A percentile compares a stretch with the other conserved stretches of the same genome.
phyloP scores from a whole-genome alignment of 2,113 vertebrate species.

The Catharus fuscescens region DNA sequence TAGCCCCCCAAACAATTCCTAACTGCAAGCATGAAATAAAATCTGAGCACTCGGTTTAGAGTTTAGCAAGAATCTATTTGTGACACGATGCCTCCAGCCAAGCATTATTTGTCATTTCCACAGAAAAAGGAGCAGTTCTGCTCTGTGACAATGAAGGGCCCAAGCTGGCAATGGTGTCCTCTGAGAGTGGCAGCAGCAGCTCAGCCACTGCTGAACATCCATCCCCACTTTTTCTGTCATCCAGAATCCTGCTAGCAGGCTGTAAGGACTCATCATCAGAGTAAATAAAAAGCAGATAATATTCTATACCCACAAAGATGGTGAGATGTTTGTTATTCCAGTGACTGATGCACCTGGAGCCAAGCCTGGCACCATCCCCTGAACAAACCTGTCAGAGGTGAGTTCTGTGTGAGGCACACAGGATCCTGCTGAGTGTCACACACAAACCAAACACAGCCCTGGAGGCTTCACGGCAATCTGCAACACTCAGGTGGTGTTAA shows the following conservation, averaged over 20 bases:
- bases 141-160: not conserved
- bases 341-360: accelerated
- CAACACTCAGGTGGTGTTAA: accelerated
- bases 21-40: not conserved
- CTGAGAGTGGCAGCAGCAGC: not conserved
- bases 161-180: not conserved
- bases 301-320: accelerated
- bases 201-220: not conserved
- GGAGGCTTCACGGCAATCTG: not conserved
- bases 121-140: not conserved
- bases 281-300: accelerated
- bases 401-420: not conserved
- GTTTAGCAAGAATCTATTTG: not conserved
- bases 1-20: not conserved
- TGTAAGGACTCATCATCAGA: not conserved
- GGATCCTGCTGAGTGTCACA: accelerated
- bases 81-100: not conserved
- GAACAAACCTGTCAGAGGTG: not conserved
- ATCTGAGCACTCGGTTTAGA: not conserved
- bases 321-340: not conserved
- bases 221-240: not conserved
- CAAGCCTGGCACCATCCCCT: not conserved
- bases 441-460: not conserved
- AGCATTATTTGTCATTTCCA: not conserved
- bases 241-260: not conserved